Evolutionary conservation across 2,113 vertebrate genomes (phyloP), one percentile per base, ranked within the genome.

Genomic region (Microcebus tavaratra): DNA sequence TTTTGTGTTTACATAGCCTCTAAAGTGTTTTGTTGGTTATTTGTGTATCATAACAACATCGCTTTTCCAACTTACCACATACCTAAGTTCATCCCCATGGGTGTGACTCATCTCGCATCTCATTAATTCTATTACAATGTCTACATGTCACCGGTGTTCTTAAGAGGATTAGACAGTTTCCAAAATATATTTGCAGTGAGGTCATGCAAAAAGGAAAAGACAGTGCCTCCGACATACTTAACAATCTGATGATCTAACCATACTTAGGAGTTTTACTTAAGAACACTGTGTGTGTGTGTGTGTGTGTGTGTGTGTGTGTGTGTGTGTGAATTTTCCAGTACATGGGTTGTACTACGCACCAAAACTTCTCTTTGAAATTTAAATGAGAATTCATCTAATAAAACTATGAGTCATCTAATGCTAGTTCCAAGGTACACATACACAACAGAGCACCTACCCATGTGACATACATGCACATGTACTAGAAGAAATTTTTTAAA

Each of bases 31-130:
- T 78, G 18, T 29, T 89, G 59, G 27, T 65, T 63, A 70, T 76
- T 89, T 68, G 13, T 82, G 3, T 57, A 55, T 73, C 85, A 36
- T 55, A 67, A 42, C 27, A n/a, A 57, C 5, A 27, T n/a, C 55
- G n/a, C 39, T 70, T 92, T 92, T 81, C 88, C 0, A 0, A 25
- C 92, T 97, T 88, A n/a, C 65, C 94, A 75, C 88, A 95, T 87
- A 73, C 90, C 94, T 97, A 92, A 97, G 63, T 59, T 82, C 94
- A n/a, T 95, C 97, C 95, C 97, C 93, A 70, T 2, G 61, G 17
- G 42, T n/a, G 7, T 98, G 98, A 98, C 63, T 98, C 98, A 98
- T 3, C 27, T 59, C 88, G 94, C 92, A 78, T 93, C 95, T 97
- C 88, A 39, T 67, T 55, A 59, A 59, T 45, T 80, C 67, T 91